Base-by-base conservation (phyloP, 2,888 invertebrate species). In the Pristionchus maxplancki region DNA sequence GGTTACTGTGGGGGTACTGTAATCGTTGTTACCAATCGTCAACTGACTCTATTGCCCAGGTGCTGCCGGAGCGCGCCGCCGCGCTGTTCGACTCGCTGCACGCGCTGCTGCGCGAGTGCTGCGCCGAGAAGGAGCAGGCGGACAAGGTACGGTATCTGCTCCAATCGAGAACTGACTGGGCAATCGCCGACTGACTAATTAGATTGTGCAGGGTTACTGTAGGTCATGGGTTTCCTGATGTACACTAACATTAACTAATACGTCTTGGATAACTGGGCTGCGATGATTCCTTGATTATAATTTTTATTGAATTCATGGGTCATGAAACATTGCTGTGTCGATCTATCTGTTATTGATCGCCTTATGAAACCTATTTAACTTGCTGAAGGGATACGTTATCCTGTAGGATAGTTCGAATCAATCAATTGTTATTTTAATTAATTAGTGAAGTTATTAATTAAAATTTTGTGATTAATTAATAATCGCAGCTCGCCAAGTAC, bases 81-180 rank as follows among this genome's bases (percentile, higher is more conserved):
- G 71, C 86, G 37, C 48, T 71, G n/a, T 87, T 87, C 86, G 86
- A 87, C 37, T 87, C 86, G 44, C 71, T 87, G 71, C 86, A 87
- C 50, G 86, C 86, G 31, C 86, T 87, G 31, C 86, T 87, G 24
- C 86, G 86, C n/a, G 71, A 87, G 20, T 87, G 84, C 64, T 87
- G 71, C 71, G 37, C 67, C 31, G 71, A 87, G 71, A 67, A 50
- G 71, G 86, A 87, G 31, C 44, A 71, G 86, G 86, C 86, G 34
- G 86, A 87, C 24, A 87, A 87, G 86, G 86, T 87, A 15, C 1
- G 31, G 28, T 62, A n/a, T n/a, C 48, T 48, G 44, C 8, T 11
- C 8, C 11, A 11, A 44, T 44, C 44, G 44, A 11, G 44, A 44
- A 44, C 44, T 44, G 44, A 44, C 15, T 58, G 53, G 44, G 44